Base-by-base conservation (phyloP, 2,113 vertebrate species). In the Rattus rattus region DNA sequence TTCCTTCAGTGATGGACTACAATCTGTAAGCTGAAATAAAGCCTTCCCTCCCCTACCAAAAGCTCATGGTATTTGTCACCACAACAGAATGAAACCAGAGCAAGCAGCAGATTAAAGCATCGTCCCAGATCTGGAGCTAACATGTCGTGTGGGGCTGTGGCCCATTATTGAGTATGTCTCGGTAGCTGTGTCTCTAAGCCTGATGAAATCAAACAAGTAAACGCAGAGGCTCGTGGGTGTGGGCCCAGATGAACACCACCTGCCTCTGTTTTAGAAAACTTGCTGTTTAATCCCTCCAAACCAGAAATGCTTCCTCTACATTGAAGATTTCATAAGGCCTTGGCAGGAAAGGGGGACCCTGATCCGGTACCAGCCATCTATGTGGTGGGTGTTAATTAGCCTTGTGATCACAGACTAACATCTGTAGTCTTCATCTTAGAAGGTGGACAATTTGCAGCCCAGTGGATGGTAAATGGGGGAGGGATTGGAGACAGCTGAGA, bases 361-460 rank as follows among this genome's bases (percentile, higher is more conserved):
- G 16, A 20, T 72, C 24, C 86, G 7, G 4, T 11, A n/a, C 52
- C 20, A 16, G 49, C 54, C 89, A 2, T 7, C 24, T 43, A 61
- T 70, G 67, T 67, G 77, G 54, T 91, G 91, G 91, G 88, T 96
- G 83, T 30, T 89, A 79, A 89, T 89, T 91, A 87, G 3, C 19
- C 6, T 52, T 86, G 36, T n/a, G 39, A 94, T 91, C 43, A 24
- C 30, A 77, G 52, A 70, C 85, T 47, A 96, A 63, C 95, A 67
- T 89, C 96, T 69, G 86, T 52, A 79, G 3, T 1, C 88, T 30
- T 14, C 85, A 13, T 59, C 54, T 4, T 2, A 9, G 16, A 17
- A 26, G 49, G 47, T 36, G 61, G 36, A 90, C 36, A 49, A n/a
- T 93, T 80, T 70, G 20, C 84, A 61, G 94, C 75, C 90, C 80